Conservation (phyloP, 2,888 invertebrate genomes). For the Apamea epomidion region DNA sequence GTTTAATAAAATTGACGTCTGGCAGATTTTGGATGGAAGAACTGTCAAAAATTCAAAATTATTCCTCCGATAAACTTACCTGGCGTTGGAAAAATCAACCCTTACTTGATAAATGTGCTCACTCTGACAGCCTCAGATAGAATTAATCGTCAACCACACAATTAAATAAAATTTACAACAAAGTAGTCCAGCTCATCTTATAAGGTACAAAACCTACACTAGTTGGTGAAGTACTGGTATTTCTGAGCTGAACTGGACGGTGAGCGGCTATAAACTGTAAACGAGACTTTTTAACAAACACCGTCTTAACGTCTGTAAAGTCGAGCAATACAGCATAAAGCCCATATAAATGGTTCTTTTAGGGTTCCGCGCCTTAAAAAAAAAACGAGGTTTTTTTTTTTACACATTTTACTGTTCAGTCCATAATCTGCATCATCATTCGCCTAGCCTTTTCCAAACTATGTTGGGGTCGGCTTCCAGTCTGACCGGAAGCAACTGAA, state of each 20-base stretch:
- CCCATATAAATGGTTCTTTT: conserved; percentile 46
- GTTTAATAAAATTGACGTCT: no score
- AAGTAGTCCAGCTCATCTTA: background rate
- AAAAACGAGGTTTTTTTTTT: background rate
- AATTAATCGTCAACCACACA: background rate
- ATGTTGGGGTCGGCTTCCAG: no score
- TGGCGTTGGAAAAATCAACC: no score
- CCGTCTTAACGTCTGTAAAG: conserved; percentile 57
- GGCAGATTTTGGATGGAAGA: no score
- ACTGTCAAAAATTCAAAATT: no score
- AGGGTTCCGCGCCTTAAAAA: conserved; percentile 21
- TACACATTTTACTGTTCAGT: background rate
- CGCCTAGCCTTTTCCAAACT: no score
- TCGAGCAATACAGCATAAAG: conserved; percentile 60
- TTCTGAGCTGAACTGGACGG: conserved; percentile 29
- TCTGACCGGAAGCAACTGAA: no score
- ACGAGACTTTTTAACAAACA: conserved; percentile 64
- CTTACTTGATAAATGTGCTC: no score
- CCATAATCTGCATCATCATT: no score
- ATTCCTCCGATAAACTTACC: no score
- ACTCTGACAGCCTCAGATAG: background rate
- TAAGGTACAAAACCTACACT: background rate
- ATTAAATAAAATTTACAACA: background rate
- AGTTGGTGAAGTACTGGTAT: background rate
- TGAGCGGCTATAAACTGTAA: conserved; percentile 49